phyloP scores from a whole-genome alignment of 2,797 vertebrate species.

The Falco rusticolus region DNA sequence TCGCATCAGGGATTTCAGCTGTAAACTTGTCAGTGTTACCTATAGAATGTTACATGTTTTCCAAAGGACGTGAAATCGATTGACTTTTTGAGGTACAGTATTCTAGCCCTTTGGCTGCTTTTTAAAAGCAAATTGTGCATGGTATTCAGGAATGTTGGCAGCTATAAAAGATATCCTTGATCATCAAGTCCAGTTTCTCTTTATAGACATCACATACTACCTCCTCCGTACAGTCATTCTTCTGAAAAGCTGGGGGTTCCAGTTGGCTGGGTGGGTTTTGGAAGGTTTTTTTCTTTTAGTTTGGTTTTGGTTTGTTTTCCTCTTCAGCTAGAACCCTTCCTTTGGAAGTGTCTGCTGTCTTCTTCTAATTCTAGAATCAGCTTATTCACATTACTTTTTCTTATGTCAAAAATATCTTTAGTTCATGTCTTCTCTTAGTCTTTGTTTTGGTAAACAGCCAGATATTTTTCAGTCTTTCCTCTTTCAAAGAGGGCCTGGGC shows the following conservation, averaged over 20 bases:
- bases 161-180: background rate
- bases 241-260: background rate
- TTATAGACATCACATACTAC: background rate
- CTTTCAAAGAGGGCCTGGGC: background rate
- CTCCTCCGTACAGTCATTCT: background rate
- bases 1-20: background rate
- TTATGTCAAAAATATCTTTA: background rate
- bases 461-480: background rate
- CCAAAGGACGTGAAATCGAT: background rate
- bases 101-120: background rate
- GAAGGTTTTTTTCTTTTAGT: too few relatives aligned
- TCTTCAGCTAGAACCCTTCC: background rate
- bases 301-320: background rate
- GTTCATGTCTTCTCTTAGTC: background rate
- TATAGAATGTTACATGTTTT: background rate
- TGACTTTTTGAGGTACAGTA: background rate
- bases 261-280: background rate
- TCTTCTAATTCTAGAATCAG: background rate
- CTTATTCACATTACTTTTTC: background rate
- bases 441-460: background rate
- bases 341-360: rapidly evolving
- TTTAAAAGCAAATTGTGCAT: background rate
- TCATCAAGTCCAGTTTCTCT: background rate
- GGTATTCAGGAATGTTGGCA: background rate
- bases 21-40: background rate